Base-by-base conservation (phyloP, 1,140 invertebrate species). In the Acromyrmex echinatior region DNA sequence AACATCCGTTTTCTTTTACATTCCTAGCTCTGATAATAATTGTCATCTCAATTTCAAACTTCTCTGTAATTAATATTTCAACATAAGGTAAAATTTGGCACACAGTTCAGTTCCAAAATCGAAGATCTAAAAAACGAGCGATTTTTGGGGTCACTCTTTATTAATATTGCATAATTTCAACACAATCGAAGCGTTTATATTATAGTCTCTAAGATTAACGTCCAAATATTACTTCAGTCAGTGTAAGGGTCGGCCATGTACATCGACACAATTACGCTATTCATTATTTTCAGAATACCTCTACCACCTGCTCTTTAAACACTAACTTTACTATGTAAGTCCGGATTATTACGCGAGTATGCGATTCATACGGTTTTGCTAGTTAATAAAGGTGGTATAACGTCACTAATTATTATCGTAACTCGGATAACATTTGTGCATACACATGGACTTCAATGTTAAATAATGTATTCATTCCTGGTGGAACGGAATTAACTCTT, bases 271-370 rank as follows among this genome's bases (percentile, higher is more conserved):
- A 76, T 76, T 84, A 84, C 45, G 56, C 70, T 62, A 56, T 84
- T 62, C 80, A 63, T 84, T 84, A 84, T 84, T 76, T 84, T 56
- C 68, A 84, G 80, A 76, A 74, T 82, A 82, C 39, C 39, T 45
- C 39, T 51, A 51, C 68, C 39, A 76, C 56, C 80, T 62, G 80
- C 56, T 84, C 80, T 84, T 84, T 76, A 84, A 84, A 84, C 56
- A 63, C 39, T 35, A 62, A 76, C 70, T 76, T 84, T 76, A 76
- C 21, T 62, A 18, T 73, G 21, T 63, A 62, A 45, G n/a, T 84
- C n/a, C 31, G 70, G 39, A 84, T 84, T 84, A 84, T 74, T 74
- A 74, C 39, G 39, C 39, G 56, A 76, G n/a, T 51, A 25, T n/a
- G 45, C 53, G 80, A 82, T 84, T 84, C 56, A 49, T 63, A 84